Conservation (phyloP, 2,888 invertebrate genomes). For the Hirudinaria manillensis region DNA sequence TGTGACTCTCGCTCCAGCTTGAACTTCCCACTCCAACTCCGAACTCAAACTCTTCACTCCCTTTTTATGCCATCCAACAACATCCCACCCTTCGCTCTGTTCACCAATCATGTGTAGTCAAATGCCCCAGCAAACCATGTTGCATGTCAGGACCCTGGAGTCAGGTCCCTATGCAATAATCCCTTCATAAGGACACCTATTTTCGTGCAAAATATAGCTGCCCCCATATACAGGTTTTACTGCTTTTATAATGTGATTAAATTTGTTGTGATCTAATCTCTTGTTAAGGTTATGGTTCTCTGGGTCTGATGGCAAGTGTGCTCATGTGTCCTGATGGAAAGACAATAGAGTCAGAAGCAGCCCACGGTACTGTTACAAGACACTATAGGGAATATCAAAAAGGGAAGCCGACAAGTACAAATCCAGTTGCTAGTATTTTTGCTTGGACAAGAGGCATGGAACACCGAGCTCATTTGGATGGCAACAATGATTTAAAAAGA, state of each 20-base stretch:
- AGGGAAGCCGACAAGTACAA: conserved; percentile 78
- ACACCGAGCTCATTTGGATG: conserved; percentile 76
- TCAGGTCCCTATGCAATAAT: no score
- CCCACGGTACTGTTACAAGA: conserved; percentile 61
- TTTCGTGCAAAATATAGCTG: no score
- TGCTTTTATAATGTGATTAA: background rate
- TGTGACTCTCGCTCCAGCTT: no score
- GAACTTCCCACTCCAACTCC: no score
- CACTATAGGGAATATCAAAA: conserved; percentile 55
- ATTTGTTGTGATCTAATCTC: background rate
- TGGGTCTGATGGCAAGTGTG: conserved; percentile 69
- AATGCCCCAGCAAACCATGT: no score
- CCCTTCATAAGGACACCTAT: no score
- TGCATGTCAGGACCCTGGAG: no score
- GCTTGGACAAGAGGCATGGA: conserved; percentile 75
- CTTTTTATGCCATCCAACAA: no score
- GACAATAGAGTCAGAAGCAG: conserved; percentile 61
- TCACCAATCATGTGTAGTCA: no score
- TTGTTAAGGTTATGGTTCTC: conserved; percentile 64
- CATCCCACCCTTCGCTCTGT: no score
- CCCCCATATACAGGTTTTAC: no score
- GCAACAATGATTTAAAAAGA: conserved; percentile 67
- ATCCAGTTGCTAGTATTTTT: conserved; percentile 83
- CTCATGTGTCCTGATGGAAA: conserved; percentile 61
- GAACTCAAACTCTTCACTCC: no score